Conservation (phyloP, 2,888 invertebrate genomes). For the Miltochrista miniata region DNA sequence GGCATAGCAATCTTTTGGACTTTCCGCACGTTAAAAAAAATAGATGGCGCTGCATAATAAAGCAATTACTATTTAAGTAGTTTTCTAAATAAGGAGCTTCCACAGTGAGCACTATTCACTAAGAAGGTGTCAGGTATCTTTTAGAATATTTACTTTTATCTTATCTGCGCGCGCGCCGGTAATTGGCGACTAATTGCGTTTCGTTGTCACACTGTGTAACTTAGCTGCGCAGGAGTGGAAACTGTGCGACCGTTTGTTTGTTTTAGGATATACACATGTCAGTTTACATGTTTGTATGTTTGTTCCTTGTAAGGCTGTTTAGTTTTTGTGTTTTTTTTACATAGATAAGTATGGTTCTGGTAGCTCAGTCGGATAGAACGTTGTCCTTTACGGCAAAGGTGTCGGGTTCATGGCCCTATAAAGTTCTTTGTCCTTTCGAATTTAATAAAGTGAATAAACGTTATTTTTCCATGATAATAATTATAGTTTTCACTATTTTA, state of each 20-base stretch:
- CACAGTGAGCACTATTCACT: conserved; percentile 31
- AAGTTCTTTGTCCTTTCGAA: too few relatives aligned
- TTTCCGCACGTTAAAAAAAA: too few relatives aligned
- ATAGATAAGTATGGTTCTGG: too few relatives aligned
- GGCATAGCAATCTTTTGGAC: too few relatives aligned
- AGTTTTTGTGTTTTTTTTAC: neutral
- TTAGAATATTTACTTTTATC: conserved; percentile 67
- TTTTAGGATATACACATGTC: conserved; percentile 30
- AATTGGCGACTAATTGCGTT: conserved; percentile 77
- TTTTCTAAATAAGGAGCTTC: neutral
- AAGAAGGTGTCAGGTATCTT: conserved; percentile 70
- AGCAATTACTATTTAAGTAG: too few relatives aligned
- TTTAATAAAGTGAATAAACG: too few relatives aligned
- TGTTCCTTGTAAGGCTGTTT: conserved; percentile 3
- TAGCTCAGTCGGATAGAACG: too few relatives aligned
- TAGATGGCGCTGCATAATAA: too few relatives aligned
- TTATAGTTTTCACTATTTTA: too few relatives aligned
- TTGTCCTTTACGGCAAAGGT: too few relatives aligned
- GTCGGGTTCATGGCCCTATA: too few relatives aligned
- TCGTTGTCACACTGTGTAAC: conserved; percentile 66
- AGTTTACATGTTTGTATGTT: conserved; percentile 20
- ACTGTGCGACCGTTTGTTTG: conserved; percentile 41
- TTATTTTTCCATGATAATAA: too few relatives aligned
- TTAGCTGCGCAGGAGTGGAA: conserved; percentile 37
- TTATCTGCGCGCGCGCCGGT: conserved; percentile 59